A percentile compares a stretch with the other conserved stretches of the same genome.
Conservation (phyloP, 2,797 vertebrate genomes). For the Pseudochirops corinnae region DNA sequence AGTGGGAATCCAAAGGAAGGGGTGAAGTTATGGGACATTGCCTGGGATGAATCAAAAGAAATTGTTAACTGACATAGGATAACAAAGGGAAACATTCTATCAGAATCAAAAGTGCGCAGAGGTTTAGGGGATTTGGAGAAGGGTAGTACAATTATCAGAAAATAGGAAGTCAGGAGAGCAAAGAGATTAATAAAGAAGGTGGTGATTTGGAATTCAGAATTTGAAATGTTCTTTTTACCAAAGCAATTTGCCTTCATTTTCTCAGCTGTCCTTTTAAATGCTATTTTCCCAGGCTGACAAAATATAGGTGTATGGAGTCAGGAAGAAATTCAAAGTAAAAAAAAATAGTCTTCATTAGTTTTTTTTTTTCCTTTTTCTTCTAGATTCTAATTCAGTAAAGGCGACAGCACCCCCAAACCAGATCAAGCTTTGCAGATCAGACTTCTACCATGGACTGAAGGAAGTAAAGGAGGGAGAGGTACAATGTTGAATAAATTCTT, state of each 20-base stretch:
- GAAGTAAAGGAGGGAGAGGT: constrained; percentile 54
- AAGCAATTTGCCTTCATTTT: neutral
- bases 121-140: neutral
- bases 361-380: neutral
- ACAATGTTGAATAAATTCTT: neutral
- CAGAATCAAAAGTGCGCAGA: neutral
- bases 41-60: neutral
- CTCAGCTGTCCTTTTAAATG: neutral
- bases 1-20: too few species aligned
- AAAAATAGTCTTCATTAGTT: neutral
- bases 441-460: constrained; percentile 46
- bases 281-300: neutral
- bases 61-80: neutral
- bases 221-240: neutral
- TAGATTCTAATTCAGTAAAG: neutral
- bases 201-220: neutral
- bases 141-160: neutral
- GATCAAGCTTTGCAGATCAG: constrained; percentile 58
- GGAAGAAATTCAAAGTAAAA: neutral
- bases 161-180: neutral
- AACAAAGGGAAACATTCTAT: neutral
- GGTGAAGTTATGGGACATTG: neutral
- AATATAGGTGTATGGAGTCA: neutral
- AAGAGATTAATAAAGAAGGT: neutral
- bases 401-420: neutral